These are phyloP conservation scores for Nemapogon koenigi DNA, from an alignment of 2,888 invertebrate genomes.

Conservation along the genomic window DNA sequence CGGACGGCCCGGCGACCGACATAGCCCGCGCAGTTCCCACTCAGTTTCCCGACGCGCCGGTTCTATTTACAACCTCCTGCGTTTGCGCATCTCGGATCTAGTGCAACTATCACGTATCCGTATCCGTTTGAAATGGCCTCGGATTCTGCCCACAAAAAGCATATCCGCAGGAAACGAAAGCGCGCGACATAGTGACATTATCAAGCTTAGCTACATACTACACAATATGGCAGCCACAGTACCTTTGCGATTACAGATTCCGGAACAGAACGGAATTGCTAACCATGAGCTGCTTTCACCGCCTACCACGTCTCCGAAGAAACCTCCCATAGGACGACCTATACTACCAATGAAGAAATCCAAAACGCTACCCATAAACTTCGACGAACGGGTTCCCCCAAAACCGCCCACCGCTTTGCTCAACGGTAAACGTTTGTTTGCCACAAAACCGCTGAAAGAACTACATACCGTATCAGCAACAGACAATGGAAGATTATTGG, in stretches of 20 bases:
- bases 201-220: no score
- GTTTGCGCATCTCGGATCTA: constrained; percentile 33
- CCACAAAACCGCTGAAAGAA: constrained; percentile 51
- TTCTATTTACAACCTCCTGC: constrained; percentile 55
- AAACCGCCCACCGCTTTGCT: constrained; percentile 30
- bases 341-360: constrained; percentile 53
- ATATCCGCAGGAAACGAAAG: constrained; percentile 55
- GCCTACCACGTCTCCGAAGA: constrained; percentile 45
- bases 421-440: constrained; percentile 44
- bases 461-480: constrained; percentile 35
- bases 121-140: constrained; percentile 53
- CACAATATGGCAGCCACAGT: neutral
- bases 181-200: constrained; percentile 19
- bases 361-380: constrained; percentile 51
- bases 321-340: constrained; percentile 50
- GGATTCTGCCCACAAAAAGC: constrained; percentile 46
- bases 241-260: constrained; percentile 42
- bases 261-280: constrained; percentile 30
- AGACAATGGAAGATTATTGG: constrained; percentile 32
- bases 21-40: constrained; percentile 55
- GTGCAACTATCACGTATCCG: constrained; percentile 46
- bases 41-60: constrained; percentile 58
- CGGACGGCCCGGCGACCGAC: constrained; percentile 58
- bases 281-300: constrained; percentile 37
- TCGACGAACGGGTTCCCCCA: constrained; percentile 44